Evolutionary conservation across 1,140 invertebrate species (phyloP).

Genomic region (Orchestia grillus): DNA sequence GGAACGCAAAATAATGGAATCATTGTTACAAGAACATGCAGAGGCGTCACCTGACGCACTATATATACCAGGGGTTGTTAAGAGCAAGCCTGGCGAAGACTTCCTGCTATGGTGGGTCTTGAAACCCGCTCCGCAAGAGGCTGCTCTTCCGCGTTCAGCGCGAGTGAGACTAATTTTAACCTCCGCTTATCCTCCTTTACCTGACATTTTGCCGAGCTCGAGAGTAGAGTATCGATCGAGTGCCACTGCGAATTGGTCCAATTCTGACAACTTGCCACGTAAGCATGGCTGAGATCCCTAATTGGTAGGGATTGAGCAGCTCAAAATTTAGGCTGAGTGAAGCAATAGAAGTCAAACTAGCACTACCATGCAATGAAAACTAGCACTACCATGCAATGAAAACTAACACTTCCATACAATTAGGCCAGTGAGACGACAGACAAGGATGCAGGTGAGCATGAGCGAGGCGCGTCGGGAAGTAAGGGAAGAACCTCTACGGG

Average conservation of each 20-base stretch:
- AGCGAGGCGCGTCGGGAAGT: no score
- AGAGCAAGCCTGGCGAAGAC: not conserved
- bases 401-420: not conserved
- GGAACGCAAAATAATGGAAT: not conserved
- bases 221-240: not conserved
- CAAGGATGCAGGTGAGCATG: not conserved
- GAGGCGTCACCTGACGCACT: not conserved
- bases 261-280: not conserved
- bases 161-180: constrained; percentile 1
- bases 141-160: not conserved
- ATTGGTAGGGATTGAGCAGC: not conserved
- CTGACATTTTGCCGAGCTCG: not conserved
- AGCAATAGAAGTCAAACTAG: not conserved
- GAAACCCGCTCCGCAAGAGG: not conserved
- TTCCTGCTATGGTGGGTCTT: not conserved
- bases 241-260: not conserved
- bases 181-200: not conserved
- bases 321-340: not conserved
- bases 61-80: not conserved
- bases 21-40: not conserved
- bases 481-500: no score
- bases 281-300: not conserved
- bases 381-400: no score
- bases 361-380: no score
- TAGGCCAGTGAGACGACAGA: not conserved